phyloP scores from a whole-genome alignment of 2,888 invertebrate species.

The Crossocerus cetratus region DNA sequence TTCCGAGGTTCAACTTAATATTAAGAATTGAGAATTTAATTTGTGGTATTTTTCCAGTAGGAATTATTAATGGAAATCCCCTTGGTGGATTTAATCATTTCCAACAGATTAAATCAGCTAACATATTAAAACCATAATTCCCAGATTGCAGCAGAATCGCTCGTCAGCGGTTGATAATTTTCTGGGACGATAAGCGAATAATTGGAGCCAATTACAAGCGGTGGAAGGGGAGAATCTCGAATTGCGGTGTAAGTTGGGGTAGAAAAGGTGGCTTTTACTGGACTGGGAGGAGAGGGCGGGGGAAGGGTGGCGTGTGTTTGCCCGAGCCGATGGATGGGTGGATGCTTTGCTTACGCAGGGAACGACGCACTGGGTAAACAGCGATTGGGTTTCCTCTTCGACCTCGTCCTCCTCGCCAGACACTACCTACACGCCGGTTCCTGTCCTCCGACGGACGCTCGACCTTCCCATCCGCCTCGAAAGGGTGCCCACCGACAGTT shows the following conservation, averaged over 20 bases:
- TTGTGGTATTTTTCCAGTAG: too few species aligned
- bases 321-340: slow-evolving; percentile 53
- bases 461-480: slow-evolving; percentile 27
- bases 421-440: slow-evolving; percentile 38
- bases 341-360: slow-evolving; percentile 72
- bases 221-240: too few species aligned
- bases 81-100: too few species aligned
- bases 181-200: too few species aligned
- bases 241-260: slow-evolving; percentile 5
- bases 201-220: too few species aligned
- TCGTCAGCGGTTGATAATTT: too few species aligned
- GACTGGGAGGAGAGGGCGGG: slow-evolving; percentile 9
- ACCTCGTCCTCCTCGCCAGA: slow-evolving; percentile 41
- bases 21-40: too few species aligned
- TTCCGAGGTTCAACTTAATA: too few species aligned
- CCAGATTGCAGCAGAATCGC: too few species aligned
- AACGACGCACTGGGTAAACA: slow-evolving; percentile 72
- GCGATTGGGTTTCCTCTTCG: slow-evolving; percentile 72
- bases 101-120: too few species aligned
- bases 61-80: too few species aligned
- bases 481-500: slow-evolving; percentile 55
- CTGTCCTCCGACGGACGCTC: slow-evolving; percentile 32
- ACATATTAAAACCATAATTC: too few species aligned
- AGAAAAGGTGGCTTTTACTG: slow-evolving; percentile 45
- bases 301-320: slow-evolving; percentile 64